phyloP scores from a whole-genome alignment of 1,140 invertebrate species.

The Bombus pyrosoma region DNA sequence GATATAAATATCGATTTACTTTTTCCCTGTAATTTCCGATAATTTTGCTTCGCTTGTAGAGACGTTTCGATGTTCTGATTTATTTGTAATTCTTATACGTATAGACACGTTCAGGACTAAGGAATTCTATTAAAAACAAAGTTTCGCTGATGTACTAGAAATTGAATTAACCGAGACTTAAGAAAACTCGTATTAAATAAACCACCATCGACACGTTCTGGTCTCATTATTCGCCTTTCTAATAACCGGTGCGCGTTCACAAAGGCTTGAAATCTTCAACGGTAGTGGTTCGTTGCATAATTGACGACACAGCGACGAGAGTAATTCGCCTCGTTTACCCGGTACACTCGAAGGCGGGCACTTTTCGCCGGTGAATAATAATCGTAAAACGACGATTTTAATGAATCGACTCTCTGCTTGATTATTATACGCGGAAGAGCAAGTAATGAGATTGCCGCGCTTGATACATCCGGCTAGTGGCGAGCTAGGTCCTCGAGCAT shows the following conservation, averaged over 20 bases:
- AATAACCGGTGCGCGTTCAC: neutral
- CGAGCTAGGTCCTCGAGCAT: neutral
- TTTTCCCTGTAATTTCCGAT: no score
- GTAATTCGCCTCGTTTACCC: conserved; percentile 44
- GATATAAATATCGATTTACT: neutral
- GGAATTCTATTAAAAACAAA: neutral
- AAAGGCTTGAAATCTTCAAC: conserved; percentile 43
- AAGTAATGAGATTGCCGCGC: conserved; percentile 57
- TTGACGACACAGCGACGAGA: conserved; percentile 33
- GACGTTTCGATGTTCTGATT: neutral
- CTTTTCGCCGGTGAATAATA: conserved; percentile 48
- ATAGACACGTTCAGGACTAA: neutral
- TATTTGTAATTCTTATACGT: neutral
- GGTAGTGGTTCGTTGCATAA: conserved; percentile 38
- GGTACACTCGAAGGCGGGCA: neutral
- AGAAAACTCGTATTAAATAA: conserved; percentile 14
- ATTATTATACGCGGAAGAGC: conserved; percentile 43
- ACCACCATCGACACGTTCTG: conserved; percentile 1
- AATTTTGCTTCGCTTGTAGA: neutral
- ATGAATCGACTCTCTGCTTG: conserved; percentile 61
- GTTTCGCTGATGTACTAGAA: neutral
- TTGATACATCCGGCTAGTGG: conserved; percentile 28
- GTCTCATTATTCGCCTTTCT: conserved; percentile 24
- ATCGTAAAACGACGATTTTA: conserved; percentile 65
- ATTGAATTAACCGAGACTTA: neutral